These are phyloP conservation scores for Diabrotica virgifera DNA, from an alignment of 1,140 invertebrate species.

Conservation along the genomic window DNA sequence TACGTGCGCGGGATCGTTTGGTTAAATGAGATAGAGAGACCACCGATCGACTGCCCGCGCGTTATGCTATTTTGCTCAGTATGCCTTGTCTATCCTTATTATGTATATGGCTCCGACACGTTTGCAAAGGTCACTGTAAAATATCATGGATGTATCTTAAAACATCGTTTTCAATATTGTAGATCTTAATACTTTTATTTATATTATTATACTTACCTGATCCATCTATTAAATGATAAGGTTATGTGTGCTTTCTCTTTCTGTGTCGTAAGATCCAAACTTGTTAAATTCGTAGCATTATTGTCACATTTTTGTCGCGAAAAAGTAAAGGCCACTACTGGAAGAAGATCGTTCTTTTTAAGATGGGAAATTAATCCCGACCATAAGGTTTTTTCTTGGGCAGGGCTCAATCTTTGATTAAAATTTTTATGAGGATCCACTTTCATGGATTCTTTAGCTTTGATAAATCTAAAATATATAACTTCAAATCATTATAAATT, in stretches of 20 bases:
- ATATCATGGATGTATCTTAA: no score
- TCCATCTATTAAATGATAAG: constrained; percentile 77
- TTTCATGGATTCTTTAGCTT: constrained; percentile 31
- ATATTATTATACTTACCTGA: constrained; percentile 15
- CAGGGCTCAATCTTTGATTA: constrained; percentile 35
- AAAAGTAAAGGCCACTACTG: constrained; percentile 92
- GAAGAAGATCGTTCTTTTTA: constrained; percentile 77
- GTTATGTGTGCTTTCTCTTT: constrained; percentile 81
- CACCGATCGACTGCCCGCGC: no score
- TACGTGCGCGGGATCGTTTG: no score
- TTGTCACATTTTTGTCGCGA: constrained; percentile 82
- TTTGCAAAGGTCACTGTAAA: no score
- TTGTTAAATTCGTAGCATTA: constrained; percentile 69
- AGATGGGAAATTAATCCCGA: constrained; percentile 79
- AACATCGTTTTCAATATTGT: no score
- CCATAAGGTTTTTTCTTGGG: constrained; percentile 82
- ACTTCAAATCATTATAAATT: neutral
- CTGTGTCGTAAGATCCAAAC: constrained; percentile 77
- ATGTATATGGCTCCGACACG: no score
- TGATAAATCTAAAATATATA: constrained; percentile 32
- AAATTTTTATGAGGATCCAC: constrained; percentile 33
- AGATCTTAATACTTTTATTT: no score
- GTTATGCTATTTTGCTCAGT: no score
- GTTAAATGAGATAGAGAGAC: no score
- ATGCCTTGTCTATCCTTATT: no score